Conservation (phyloP, 2,113 vertebrate species). For the Alethe castanea region DNA sequence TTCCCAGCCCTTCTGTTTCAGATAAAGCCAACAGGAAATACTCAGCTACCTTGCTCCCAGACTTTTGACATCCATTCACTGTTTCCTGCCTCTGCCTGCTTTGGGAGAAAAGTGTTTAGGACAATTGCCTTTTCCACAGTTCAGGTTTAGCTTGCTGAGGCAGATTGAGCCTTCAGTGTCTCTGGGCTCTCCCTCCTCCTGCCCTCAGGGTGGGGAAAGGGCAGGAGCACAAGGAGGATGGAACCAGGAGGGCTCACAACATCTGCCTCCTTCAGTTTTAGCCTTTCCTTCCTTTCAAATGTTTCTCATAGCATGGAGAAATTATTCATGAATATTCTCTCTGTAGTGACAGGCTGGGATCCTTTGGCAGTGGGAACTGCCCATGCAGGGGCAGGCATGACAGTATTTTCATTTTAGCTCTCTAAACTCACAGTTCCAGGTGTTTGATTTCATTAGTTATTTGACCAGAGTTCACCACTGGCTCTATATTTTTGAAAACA, state of each 20-base stretch:
- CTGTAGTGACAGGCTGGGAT: not conserved
- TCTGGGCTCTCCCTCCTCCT: not conserved
- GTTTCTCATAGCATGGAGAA: not conserved
- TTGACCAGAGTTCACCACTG: not conserved
- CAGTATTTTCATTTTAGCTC: not conserved
- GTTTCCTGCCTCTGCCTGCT: not conserved
- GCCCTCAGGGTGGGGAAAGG: not conserved
- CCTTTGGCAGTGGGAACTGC: not conserved
- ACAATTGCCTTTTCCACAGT: not conserved
- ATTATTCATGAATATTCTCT: not conserved
- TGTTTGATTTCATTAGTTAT: not conserved
- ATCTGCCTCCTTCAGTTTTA: not conserved
- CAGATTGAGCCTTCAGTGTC: not conserved
- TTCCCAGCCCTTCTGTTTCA: not conserved
- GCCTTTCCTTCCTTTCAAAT: not conserved
- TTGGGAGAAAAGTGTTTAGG: not conserved
- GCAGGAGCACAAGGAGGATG: not conserved
- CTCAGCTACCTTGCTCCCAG: not conserved
- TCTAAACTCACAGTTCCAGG: not conserved
- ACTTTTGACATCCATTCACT: not conserved
- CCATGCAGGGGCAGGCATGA: not conserved
- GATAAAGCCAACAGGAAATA: slow-evolving; percentile 1
- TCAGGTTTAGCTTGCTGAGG: rapidly evolving
- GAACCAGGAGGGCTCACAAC: not conserved
- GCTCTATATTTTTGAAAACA: not conserved